Evolutionary conservation across 2,113 vertebrate genomes (phyloP).

Genomic region (Galbula dea): DNA sequence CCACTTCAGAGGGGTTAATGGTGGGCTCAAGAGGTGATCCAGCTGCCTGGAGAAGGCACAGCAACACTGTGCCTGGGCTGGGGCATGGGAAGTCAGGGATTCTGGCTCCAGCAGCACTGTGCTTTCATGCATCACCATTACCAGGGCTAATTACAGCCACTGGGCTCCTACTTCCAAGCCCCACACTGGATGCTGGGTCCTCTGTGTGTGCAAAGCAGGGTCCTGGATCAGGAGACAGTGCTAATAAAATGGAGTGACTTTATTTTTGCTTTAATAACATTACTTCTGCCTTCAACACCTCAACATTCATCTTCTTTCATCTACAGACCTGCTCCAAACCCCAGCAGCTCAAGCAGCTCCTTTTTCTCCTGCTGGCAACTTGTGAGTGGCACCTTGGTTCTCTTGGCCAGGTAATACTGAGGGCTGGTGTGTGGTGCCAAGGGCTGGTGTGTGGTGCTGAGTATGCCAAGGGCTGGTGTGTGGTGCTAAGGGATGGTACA

Average conservation of each 20-base stretch:
- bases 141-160: background rate
- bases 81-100: background rate
- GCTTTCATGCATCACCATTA: no score
- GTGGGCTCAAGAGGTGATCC: background rate
- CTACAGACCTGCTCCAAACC: accelerated
- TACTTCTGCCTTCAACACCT: background rate
- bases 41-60: background rate
- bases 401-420: background rate
- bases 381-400: background rate
- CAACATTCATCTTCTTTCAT: accelerated
- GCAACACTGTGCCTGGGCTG: background rate
- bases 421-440: no score
- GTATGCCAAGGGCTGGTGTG: background rate
- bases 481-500: no score
- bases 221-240: background rate
- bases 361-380: background rate
- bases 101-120: background rate
- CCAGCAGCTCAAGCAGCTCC: background rate
- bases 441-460: no score
- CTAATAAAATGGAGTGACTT: background rate
- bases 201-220: background rate
- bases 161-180: background rate
- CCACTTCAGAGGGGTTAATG: accelerated
- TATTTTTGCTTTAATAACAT: background rate
- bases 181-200: background rate